phyloP scores from a whole-genome alignment of 2,113 vertebrate species.

The Clinocottus analis region DNA sequence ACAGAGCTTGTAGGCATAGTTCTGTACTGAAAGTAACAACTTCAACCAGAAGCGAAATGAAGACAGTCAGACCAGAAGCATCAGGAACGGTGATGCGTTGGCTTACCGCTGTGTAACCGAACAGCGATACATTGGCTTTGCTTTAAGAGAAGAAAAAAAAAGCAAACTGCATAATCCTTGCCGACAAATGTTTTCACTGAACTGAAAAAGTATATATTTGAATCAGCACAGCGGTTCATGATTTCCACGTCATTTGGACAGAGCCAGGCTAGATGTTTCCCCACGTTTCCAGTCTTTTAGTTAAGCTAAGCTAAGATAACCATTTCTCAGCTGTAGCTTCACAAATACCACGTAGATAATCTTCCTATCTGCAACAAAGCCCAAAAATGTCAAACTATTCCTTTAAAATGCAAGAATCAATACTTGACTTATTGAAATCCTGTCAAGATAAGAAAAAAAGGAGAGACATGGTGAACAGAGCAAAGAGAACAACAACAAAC shows the following conservation, averaged over 20 bases:
- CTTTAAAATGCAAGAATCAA: constrained; percentile 13
- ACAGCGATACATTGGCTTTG: too few species aligned
- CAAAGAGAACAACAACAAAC: constrained; percentile 40
- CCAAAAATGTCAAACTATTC: background rate
- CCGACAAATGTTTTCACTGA: background rate
- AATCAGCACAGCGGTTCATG: constrained; percentile 41
- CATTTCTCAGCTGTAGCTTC: background rate
- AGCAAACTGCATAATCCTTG: background rate
- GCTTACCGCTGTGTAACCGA: background rate
- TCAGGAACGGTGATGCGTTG: background rate
- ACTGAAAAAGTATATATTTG: background rate
- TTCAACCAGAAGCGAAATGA: background rate
- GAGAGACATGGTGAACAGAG: constrained; percentile 34
- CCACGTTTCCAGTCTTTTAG: constrained; percentile 21
- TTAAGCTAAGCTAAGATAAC: constrained; percentile 8
- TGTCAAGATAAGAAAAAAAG: background rate
- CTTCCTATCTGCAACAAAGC: background rate
- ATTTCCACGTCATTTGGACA: constrained; percentile 8
- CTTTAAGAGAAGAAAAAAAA: background rate
- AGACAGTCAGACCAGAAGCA: background rate
- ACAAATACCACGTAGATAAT: background rate
- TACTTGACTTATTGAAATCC: constrained; percentile 2
- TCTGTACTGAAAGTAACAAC: background rate
- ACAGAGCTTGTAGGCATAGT: background rate
- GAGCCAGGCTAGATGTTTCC: background rate